These are phyloP conservation scores for Thalassophryne amazonica DNA, from an alignment of 2,797 vertebrate genomes.

Conservation along the genomic window DNA sequence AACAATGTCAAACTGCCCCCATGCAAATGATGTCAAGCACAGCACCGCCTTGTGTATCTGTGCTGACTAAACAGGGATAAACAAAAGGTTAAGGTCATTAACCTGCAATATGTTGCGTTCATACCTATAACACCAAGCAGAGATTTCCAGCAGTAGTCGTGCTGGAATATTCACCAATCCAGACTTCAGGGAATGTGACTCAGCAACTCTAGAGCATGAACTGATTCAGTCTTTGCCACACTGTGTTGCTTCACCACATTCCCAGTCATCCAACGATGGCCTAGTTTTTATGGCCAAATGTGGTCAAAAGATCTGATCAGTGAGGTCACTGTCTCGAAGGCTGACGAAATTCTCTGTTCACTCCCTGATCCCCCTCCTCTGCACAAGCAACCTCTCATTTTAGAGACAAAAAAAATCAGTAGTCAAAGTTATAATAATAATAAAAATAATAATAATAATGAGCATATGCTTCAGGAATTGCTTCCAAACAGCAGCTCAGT, in stretches of 20 bases:
- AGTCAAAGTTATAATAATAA: not conserved
- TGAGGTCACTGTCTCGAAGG: conserved; percentile 49
- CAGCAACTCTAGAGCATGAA: conserved; percentile 29
- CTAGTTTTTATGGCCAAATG: conserved; percentile 41
- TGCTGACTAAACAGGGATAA: conserved; percentile 14
- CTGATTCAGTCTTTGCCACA: conserved; percentile 20
- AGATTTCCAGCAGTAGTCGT: not conserved
- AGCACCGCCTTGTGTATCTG: conserved; percentile 7
- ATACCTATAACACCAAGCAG: not conserved
- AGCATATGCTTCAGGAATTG: too few species aligned
- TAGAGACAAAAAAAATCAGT: not conserved
- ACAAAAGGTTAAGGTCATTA: conserved; percentile 16
- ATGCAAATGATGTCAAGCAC: not conserved
- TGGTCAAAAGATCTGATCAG: conserved; percentile 48
- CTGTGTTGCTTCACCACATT: not conserved
- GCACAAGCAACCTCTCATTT: not conserved
- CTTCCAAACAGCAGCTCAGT: not conserved
- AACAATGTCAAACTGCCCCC: conserved; percentile 41
- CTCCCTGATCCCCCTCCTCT: not conserved
- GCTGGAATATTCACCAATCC: not conserved
- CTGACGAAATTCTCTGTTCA: conserved; percentile 13
- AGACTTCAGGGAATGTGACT: conserved; percentile 23
- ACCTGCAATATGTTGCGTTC: too few species aligned
- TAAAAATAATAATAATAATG: too few species aligned
- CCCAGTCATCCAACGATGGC: conserved; percentile 13